phyloP scores from a whole-genome alignment of 2,797 vertebrate genomes.

The Coendou prehensilis region DNA sequence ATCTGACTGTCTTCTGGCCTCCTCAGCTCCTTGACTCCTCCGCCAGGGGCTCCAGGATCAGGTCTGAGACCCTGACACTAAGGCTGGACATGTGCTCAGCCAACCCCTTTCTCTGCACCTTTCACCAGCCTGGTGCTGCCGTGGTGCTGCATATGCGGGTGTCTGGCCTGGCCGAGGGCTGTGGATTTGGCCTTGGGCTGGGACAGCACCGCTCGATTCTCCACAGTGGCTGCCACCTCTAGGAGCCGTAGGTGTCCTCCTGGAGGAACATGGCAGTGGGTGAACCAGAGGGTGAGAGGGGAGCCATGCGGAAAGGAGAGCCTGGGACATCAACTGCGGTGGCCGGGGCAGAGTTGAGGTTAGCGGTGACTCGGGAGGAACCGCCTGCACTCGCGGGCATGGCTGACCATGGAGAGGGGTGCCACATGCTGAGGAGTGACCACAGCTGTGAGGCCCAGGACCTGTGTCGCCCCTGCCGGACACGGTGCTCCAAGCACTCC shows the following conservation, averaged over 20 bases:
- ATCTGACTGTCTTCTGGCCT: background rate
- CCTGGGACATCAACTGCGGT: background rate
- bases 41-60: background rate
- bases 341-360: background rate
- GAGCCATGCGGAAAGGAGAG: background rate
- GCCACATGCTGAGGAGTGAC: background rate
- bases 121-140: background rate
- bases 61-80: background rate
- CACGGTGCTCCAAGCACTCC: too few relatives aligned
- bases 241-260: background rate
- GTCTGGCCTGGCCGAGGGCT: background rate
- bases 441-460: background rate
- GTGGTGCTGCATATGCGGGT: background rate
- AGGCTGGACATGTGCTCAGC: background rate
- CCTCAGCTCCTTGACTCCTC: background rate
- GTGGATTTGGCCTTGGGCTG: background rate
- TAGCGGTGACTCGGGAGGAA: background rate
- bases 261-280: background rate
- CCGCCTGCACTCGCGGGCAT: accelerated
- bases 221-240: background rate
- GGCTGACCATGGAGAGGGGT: accelerated
- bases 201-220: background rate
- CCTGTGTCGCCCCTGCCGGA: accelerated
- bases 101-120: background rate
- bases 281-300: background rate